Conservation (phyloP, 2,797 vertebrate species). For the Lacerta agilis region DNA sequence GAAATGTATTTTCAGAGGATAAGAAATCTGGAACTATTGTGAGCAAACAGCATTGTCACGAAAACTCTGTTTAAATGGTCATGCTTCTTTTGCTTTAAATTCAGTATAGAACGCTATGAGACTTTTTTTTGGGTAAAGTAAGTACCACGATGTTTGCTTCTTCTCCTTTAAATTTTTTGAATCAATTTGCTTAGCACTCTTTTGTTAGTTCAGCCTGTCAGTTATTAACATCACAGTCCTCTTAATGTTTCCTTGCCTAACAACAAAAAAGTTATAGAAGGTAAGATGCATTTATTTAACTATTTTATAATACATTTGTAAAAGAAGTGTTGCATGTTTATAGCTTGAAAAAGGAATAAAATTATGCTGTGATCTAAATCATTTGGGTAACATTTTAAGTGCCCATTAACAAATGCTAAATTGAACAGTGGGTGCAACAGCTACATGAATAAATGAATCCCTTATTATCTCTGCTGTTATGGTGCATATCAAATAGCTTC, state of each 20-base stretch:
- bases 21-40: slow-evolving; percentile 15
- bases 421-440: slow-evolving; percentile 76
- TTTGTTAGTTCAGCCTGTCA: slow-evolving; percentile 61
- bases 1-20: slow-evolving; percentile 32
- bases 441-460: slow-evolving; percentile 76
- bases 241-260: slow-evolving; percentile 76
- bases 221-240: slow-evolving; percentile 72
- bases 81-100: slow-evolving; percentile 77
- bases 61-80: slow-evolving; percentile 73
- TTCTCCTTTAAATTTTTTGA: slow-evolving; percentile 59
- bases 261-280: slow-evolving; percentile 77
- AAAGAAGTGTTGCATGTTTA: slow-evolving; percentile 73
- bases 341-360: slow-evolving; percentile 70
- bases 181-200: slow-evolving; percentile 60
- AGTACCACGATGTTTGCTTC: slow-evolving; percentile 77
- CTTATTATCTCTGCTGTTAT: slow-evolving; percentile 76
- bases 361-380: slow-evolving; percentile 70
- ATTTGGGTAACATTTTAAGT: slow-evolving; percentile 79
- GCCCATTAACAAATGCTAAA: slow-evolving; percentile 80
- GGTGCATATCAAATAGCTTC: slow-evolving; percentile 71
- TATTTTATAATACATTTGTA: slow-evolving; percentile 75
- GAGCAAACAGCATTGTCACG: slow-evolving; percentile 53
- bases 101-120: slow-evolving; percentile 80
- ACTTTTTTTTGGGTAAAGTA: slow-evolving; percentile 79
- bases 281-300: slow-evolving; percentile 80